These are phyloP conservation scores for Sebastes diploproa DNA, from an alignment of 2,797 vertebrate genomes.

Conservation along the genomic window DNA sequence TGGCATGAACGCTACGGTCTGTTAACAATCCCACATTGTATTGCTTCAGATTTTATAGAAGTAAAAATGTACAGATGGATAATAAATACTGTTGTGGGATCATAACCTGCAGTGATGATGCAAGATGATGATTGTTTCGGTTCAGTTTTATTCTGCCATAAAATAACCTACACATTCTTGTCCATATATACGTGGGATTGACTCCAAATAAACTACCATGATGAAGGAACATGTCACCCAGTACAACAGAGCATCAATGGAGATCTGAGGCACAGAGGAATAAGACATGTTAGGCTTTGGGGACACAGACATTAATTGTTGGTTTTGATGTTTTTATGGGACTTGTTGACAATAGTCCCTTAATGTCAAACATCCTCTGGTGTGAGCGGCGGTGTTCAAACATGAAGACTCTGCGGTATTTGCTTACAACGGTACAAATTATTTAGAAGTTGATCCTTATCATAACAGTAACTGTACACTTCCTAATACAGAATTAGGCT, in stretches of 20 bases:
- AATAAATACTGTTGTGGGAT: not conserved
- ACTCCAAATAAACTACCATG: not conserved
- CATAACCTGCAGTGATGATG: not conserved
- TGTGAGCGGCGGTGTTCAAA: not conserved
- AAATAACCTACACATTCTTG: too few relatives aligned
- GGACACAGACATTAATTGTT: not conserved
- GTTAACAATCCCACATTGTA: too few relatives aligned
- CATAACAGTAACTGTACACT: not conserved
- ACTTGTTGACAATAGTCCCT: not conserved
- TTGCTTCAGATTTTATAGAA: not conserved
- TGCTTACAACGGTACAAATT: not conserved
- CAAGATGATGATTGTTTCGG: not conserved
- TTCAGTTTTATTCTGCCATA: too few relatives aligned
- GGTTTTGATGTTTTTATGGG: not conserved
- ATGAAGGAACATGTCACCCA: not conserved
- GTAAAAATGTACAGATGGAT: not conserved
- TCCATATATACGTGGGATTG: not conserved
- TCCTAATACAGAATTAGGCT: slow-evolving; percentile 12
- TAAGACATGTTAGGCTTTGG: not conserved
- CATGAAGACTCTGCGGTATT: not conserved
- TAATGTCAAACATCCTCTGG: not conserved
- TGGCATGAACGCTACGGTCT: not conserved
- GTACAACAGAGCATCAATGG: not conserved
- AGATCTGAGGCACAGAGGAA: not conserved
- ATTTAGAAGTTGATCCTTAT: slow-evolving; percentile 15